A percentile compares a stretch with the other conserved stretches of the same genome.
Evolutionary conservation across 2,113 vertebrate species (phyloP).

Genomic region (Pyxicephalus adspersus): DNA sequence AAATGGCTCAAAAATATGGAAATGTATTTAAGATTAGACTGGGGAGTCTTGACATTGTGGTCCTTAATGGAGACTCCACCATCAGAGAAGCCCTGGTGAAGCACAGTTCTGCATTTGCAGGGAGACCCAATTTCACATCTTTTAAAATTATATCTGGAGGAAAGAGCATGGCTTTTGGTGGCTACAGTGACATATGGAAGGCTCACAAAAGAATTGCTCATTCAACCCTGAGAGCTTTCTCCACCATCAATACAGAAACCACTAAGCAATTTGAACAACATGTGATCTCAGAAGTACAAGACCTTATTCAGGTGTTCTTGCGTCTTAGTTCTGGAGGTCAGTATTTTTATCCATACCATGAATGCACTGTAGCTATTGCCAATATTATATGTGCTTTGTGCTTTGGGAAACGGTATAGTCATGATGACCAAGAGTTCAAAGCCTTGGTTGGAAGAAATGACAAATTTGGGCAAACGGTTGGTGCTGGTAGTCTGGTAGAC

Average conservation of each 20-base stretch:
- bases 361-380: constrained; percentile 77
- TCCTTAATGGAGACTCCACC: constrained; percentile 77
- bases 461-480: constrained; percentile 83
- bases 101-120: constrained; percentile 77
- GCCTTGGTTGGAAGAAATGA: constrained; percentile 71
- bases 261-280: constrained; percentile 76
- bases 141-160: constrained; percentile 82
- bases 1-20: constrained; percentile 75
- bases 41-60: constrained; percentile 78
- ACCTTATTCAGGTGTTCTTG: constrained; percentile 74
- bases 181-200: constrained; percentile 80
- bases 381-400: constrained; percentile 84
- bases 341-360: constrained; percentile 73
- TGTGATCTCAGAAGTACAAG: constrained; percentile 74
- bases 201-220: constrained; percentile 77
- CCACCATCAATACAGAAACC: constrained; percentile 74
- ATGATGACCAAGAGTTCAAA: constrained; percentile 79
- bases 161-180: constrained; percentile 77
- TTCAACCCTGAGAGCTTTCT: constrained; percentile 77
- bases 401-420: constrained; percentile 81
- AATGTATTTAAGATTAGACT: constrained; percentile 80
- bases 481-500: constrained; percentile 85
- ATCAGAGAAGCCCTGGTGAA: constrained; percentile 80
- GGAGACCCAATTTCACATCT: constrained; percentile 82
- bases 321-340: constrained; percentile 62